Evolutionary conservation across 2,888 invertebrate species (phyloP), one percentile per base, ranked within the genome.

Genomic region (Ametastegia equiseti): DNA sequence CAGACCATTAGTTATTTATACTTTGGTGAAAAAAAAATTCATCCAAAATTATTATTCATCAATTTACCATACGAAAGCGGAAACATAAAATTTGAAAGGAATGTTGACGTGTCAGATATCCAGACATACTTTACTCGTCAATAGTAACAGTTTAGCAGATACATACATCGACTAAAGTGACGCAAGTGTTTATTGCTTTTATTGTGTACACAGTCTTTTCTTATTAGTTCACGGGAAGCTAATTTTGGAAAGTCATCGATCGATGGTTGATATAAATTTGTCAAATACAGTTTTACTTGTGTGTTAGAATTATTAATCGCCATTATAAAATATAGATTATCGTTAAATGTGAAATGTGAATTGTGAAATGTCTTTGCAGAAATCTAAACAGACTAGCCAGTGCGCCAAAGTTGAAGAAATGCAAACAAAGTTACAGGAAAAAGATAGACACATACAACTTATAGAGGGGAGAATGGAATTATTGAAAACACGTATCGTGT

Each of bases 381-480:
- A 82, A 83, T 75, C 85, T 1, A 85, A 84, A 65, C 81, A 84
- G 13, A 75, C 83, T 36, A 86, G 85, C 57, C 81, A 83, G 79
- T 73, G 81, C 1, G 86, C 86, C 1, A 88, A 88, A 81, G 87
- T 88, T 23, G 73, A 89, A 80, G 88, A 87, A 81, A 86, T 86
- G 69, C 88, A 88, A 39, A 84, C 86, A 3, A 87, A 87, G 50
- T 84, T 91, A 7, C 86, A 88, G 78, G 89, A 90, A 80, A 88
- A 88, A 27, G 88, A 90, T 42, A 84, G 87, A 5, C 82, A 87
- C 1, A 90, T 90, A 81, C 87, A 89, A 27, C 65, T 89, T 6
- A 81, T 92, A 30, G 88, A 88, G 47, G 89, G 90, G 23, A 87
- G 92, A 0, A 90, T 92, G n/a, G 87, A 87, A 47, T 65, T 89